Conservation (phyloP, 2,113 vertebrate genomes). For the Sylvietta virens region DNA sequence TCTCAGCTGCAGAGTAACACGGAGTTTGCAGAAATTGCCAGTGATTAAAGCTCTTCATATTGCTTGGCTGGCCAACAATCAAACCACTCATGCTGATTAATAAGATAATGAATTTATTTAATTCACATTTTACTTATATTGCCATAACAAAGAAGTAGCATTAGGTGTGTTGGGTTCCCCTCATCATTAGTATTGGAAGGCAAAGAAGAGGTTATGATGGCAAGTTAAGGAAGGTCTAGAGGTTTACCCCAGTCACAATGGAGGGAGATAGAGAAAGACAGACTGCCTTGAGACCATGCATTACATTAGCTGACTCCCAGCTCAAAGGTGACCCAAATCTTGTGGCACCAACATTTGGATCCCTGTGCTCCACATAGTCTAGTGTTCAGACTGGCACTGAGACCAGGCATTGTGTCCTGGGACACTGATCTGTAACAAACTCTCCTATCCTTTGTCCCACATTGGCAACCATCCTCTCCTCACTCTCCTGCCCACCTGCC, state of each 20-base stretch:
- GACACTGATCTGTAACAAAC: neutral
- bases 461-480: constrained; percentile 17
- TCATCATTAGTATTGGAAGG: neutral
- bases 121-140: neutral
- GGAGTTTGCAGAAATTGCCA: neutral
- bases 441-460: neutral
- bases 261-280: neutral
- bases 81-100: neutral
- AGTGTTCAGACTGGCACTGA: neutral
- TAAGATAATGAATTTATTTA: neutral
- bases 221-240: neutral
- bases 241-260: neutral
- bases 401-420: neutral
- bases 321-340: neutral
- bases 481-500: neutral
- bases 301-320: neutral
- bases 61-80: neutral
- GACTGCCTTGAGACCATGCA: neutral
- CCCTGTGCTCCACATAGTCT: neutral
- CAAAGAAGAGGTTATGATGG: neutral
- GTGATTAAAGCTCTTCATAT: neutral
- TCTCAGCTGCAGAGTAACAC: neutral
- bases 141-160: neutral
- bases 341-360: neutral
- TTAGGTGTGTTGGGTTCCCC: neutral